Base-by-base conservation (phyloP, 1,140 invertebrate genomes). In the Caenorhabditis latens region DNA sequence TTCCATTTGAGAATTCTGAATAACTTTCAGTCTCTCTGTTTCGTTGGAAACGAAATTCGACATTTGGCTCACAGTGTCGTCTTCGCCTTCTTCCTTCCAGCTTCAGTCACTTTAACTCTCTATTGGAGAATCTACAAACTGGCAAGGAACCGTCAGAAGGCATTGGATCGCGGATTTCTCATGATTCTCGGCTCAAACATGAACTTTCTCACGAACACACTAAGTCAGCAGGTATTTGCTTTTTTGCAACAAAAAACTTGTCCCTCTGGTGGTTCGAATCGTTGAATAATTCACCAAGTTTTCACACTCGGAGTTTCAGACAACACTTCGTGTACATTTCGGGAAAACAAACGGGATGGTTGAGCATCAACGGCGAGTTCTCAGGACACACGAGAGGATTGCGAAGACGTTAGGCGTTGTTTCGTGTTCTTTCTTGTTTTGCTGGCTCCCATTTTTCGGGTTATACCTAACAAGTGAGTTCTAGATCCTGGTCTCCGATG, bases 391-490 rank as follows among this genome's bases (percentile, higher is more conserved):
- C 19, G 94, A 94, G 88, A 91, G 93, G 65, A 94, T 94, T 84
- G 94, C 94, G 3, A 94, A 94, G 86, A 94, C 94, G 0, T 89
- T 94, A 16, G 87, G 87, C 9, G 93, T 94, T 48, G 93, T 94
- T 8, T 92, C 93, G 4, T 91, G 93, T 92, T 90, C 90, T 11
- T 94, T 94, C 88, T 91, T 94, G 9, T 93, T 94, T 84, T 94
- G 93, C 86, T 94, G 93, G 93, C 89, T 94, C 14, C 93, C 93
- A 40, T 94, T 94, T 87, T 94, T 94, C 90, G 92, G 93, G 57
- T 90, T 93, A 40, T 93, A 94, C 89, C 88, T 94, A 11, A 88
- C 94, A 8, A 92, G 91, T 92, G 83, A 89, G 91, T 90, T 46
- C 42, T 84, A 40, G 50, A 82, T 48, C 14, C 24, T 48, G 75